Evolutionary conservation across 2,113 vertebrate species (phyloP).

Genomic region (Xiphias gladius): DNA sequence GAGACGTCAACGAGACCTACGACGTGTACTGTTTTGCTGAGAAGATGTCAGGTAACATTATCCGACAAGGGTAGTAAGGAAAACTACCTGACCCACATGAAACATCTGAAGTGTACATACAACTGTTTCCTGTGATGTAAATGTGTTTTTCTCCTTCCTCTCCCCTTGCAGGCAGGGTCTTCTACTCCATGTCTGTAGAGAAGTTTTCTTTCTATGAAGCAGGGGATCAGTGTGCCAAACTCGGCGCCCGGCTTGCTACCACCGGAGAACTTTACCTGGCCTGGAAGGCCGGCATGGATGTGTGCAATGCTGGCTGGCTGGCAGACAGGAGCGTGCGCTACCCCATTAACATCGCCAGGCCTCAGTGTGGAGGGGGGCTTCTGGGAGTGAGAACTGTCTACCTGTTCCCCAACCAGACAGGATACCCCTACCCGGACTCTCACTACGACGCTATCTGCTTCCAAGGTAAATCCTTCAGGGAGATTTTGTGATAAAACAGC

Average conservation of each 20-base stretch:
- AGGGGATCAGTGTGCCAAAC: slow-evolving; percentile 87
- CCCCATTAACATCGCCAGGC: slow-evolving; percentile 92
- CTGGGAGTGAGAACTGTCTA: slow-evolving; percentile 95
- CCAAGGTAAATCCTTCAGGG: slow-evolving; percentile 80
- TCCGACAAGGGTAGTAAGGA: background rate
- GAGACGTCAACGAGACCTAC: slow-evolving; percentile 95
- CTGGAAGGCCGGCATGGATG: slow-evolving; percentile 95
- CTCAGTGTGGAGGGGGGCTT: slow-evolving; percentile 95
- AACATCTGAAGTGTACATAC: background rate
- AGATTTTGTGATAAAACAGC: background rate
- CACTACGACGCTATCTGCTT: slow-evolving; percentile 96
- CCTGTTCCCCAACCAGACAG: slow-evolving; percentile 92
- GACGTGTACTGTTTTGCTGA: slow-evolving; percentile 98
- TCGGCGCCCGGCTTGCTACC: slow-evolving; percentile 91
- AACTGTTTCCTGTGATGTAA: slow-evolving; percentile 3
- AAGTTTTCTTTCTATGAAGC: slow-evolving; percentile 95
- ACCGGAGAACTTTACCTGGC: slow-evolving; percentile 95
- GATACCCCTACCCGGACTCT: slow-evolving; percentile 91
- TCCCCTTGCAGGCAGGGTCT: slow-evolving; percentile 90
- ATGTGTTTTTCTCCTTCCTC: slow-evolving; percentile 3
- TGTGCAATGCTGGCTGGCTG: slow-evolving; percentile 96
- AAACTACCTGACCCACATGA: background rate
- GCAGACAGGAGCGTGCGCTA: slow-evolving; percentile 94
- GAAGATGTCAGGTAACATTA: slow-evolving; percentile 90
- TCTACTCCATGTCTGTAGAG: slow-evolving; percentile 89